Conservation (phyloP, 2,113 vertebrate genomes). For the Prionailurus bengalensis region DNA sequence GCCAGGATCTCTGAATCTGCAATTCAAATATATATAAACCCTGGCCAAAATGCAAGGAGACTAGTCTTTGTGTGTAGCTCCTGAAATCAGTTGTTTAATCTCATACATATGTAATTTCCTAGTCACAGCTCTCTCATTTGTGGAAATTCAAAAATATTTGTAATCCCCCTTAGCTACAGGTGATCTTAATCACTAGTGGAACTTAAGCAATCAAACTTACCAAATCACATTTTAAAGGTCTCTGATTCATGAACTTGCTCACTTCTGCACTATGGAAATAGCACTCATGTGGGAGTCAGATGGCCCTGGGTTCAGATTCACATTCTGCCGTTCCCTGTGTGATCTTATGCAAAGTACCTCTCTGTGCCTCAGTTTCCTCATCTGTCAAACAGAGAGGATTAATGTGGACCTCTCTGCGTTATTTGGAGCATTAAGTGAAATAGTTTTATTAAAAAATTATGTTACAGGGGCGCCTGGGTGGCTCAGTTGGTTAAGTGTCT, state of each 20-base stretch:
- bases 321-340: background rate
- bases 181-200: conserved; percentile 26
- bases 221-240: background rate
- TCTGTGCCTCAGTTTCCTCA: background rate
- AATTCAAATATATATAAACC: conserved; percentile 61
- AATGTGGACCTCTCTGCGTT: background rate
- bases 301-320: background rate
- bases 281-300: background rate
- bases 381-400: background rate
- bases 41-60: conserved; percentile 12
- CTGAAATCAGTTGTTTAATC: conserved; percentile 31
- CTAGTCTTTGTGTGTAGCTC: conserved; percentile 39
- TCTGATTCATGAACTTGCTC: background rate
- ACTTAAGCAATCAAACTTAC: background rate
- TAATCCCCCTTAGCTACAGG: conserved; percentile 45
- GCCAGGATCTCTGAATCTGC: conserved; percentile 57
- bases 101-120: conserved; percentile 56
- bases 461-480: too few species aligned
- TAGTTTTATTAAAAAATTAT: background rate
- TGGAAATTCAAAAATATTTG: conserved; percentile 71
- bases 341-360: background rate
- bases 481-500: too few species aligned
- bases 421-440: background rate
- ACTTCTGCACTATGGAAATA: background rate
- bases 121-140: conserved; percentile 38